Base-by-base conservation (phyloP, 2,888 invertebrate genomes). In the Geophilus truncorum region DNA sequence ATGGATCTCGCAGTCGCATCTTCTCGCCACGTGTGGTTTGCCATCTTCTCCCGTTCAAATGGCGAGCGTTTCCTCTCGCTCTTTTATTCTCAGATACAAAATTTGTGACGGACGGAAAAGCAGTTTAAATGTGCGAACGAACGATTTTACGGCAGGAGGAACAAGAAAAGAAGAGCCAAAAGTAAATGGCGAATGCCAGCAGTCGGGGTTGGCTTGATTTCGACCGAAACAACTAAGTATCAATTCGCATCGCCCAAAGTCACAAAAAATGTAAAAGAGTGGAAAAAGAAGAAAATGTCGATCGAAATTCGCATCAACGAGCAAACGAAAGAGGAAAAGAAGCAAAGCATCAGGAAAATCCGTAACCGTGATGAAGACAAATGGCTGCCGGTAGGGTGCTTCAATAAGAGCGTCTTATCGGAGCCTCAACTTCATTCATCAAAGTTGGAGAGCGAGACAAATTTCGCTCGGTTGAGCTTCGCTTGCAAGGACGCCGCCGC, bases 321-420 rank as follows among this genome's bases (percentile, higher is more conserved):
- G n/a, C n/a, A 45, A 45, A 45, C 45, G 45, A 45, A 45, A 12
- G 70, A 70, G 28, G 28, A 70, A 57, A 70, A 70, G 70, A 70
- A 70, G 70, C 28, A 70, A 70, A 70, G 70, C 70, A 25, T 70
- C 70, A 28, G 70, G 70, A 70, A 70, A 70, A 70, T 70, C 70
- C 70, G 25, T 23, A 70, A 25, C 70, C 70, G 28, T 70, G 70
- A 70, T 70, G 70, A 70, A 70, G 70, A 70, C 70, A 70, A 70
- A 70, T 70, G 70, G 70, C 70, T 70, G 70, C 70, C 70, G 70
- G 70, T 70, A 70, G 70, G 70, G 70, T 70, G 70, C 70, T 70
- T 70, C 70, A 70, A 70, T 70, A 70, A 70, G 70, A 70, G 25
- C 70, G 70, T 70, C 70, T 70, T 70, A 70, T 70, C 70, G 70